phyloP scores from a whole-genome alignment of 1,140 invertebrate species.

The Lucilia sericata region DNA sequence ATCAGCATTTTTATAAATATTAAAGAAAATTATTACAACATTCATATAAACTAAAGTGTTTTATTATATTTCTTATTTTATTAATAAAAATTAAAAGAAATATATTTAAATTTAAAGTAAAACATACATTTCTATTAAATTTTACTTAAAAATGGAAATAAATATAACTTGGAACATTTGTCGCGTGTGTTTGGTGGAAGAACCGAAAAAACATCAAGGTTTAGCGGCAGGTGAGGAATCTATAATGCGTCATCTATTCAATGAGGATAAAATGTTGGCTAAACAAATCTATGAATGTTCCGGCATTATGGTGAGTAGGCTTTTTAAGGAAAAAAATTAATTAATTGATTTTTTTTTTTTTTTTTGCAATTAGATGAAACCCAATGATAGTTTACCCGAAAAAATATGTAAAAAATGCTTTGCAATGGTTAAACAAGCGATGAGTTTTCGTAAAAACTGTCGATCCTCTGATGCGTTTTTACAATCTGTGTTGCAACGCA shows the following conservation, averaged over 20 bases:
- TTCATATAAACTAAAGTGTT: neutral
- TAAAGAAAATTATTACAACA: neutral
- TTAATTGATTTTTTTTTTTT: neutral
- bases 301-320: constrained; percentile 50
- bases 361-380: constrained; percentile 49
- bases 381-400: constrained; percentile 56
- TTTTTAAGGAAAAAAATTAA: no score
- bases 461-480: constrained; percentile 53
- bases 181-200: constrained; percentile 53
- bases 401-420: constrained; percentile 57
- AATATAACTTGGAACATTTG: constrained; percentile 62
- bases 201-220: neutral
- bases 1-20: no score
- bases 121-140: no score
- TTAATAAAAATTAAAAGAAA: no score
- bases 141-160: constrained; percentile 56
- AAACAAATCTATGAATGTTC: constrained; percentile 53
- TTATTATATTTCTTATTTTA: no score
- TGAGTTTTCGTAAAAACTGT: constrained; percentile 53
- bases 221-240: neutral
- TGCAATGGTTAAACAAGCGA: constrained; percentile 48
- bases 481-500: constrained; percentile 51
- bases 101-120: no score
- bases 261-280: constrained; percentile 42
- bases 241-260: neutral